phyloP scores from a whole-genome alignment of 2,888 invertebrate genomes.

The Sphaeridia pumilis region DNA sequence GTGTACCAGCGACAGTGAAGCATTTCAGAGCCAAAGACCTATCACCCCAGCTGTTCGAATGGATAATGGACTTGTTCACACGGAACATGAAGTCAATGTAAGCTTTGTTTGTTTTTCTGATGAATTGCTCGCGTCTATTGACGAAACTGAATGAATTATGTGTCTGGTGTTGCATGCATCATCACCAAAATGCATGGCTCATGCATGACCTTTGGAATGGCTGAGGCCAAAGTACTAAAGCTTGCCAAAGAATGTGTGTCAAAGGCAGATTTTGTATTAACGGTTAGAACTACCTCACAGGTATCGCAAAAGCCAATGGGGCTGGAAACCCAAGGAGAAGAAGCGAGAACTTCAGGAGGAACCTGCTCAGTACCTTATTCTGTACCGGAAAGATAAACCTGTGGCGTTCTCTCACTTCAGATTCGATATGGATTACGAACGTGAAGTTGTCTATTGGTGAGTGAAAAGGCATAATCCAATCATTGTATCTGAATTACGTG shows the following conservation, averaged over 20 bases:
- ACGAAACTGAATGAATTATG: too few relatives aligned
- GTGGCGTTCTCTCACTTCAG: constrained; percentile 70
- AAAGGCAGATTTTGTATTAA: too few relatives aligned
- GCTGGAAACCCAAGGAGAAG: constrained; percentile 65
- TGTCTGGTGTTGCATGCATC: too few relatives aligned
- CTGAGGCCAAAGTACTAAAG: too few relatives aligned
- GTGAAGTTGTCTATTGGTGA: constrained; percentile 67
- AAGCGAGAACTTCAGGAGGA: constrained; percentile 60
- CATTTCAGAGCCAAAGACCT: constrained; percentile 45
- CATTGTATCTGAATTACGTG: neutral
- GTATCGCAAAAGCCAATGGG: constrained; percentile 65
- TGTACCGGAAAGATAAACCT: constrained; percentile 44
- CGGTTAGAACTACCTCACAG: too few relatives aligned
- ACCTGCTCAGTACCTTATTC: constrained; percentile 60
- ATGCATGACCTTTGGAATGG: too few relatives aligned
- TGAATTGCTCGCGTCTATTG: too few relatives aligned
- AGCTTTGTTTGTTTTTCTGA: constrained; percentile 40
- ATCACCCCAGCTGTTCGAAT: constrained; percentile 48
- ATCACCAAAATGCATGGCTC: too few relatives aligned
- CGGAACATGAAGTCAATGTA: constrained; percentile 67
- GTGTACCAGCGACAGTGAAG: constrained; percentile 5
- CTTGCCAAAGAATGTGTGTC: too few relatives aligned
- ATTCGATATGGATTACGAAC: constrained; percentile 68
- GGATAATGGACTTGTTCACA: constrained; percentile 63
- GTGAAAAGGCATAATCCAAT: constrained; percentile 37